A percentile compares a stretch with the other conserved stretches of the same genome.
Conservation (phyloP, 2,888 invertebrate species). For the Anaspis maculata region DNA sequence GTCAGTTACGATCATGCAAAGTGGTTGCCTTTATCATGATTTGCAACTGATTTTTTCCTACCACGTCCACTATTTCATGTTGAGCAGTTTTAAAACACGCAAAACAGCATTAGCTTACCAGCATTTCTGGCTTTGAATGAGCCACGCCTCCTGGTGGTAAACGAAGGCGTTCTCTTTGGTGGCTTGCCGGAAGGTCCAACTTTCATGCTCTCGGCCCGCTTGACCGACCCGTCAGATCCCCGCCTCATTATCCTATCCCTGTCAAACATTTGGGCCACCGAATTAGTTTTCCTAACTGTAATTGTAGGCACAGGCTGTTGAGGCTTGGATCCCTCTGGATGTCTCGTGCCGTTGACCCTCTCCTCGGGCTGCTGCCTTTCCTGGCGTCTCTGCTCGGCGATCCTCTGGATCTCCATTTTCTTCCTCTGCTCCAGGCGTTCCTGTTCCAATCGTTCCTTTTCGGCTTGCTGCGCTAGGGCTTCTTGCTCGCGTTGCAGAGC, state of each 20-base stretch:
- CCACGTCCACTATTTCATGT: too few species aligned
- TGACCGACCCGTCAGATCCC: constrained; percentile 52
- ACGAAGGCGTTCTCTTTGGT: constrained; percentile 88
- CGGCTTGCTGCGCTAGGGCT: constrained; percentile 63
- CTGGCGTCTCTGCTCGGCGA: constrained; percentile 74
- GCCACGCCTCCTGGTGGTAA: constrained; percentile 83
- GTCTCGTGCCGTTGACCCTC: constrained; percentile 37
- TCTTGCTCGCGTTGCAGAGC: constrained; percentile 71
- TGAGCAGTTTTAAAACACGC: too few species aligned
- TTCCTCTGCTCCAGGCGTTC: constrained; percentile 79
- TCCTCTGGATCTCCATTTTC: constrained; percentile 80
- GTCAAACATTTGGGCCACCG: constrained; percentile 52
- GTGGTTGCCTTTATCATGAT: too few species aligned
- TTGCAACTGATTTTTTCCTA: too few species aligned
- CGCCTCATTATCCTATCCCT: constrained; percentile 47
- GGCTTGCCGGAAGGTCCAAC: constrained; percentile 53
- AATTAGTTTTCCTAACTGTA: constrained; percentile 49
- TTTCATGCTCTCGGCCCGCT: constrained; percentile 87
- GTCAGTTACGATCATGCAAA: too few species aligned
- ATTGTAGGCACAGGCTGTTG: constrained; percentile 32
- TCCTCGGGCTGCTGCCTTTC: constrained; percentile 52
- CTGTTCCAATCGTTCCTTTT: constrained; percentile 73
- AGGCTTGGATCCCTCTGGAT: constrained; percentile 7
- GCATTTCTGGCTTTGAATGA: constrained; percentile 71
- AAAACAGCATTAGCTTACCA: constrained; percentile 32